Evolutionary conservation across 2,113 vertebrate genomes (phyloP).

Genomic region (Potamarius usumacintae): DNA sequence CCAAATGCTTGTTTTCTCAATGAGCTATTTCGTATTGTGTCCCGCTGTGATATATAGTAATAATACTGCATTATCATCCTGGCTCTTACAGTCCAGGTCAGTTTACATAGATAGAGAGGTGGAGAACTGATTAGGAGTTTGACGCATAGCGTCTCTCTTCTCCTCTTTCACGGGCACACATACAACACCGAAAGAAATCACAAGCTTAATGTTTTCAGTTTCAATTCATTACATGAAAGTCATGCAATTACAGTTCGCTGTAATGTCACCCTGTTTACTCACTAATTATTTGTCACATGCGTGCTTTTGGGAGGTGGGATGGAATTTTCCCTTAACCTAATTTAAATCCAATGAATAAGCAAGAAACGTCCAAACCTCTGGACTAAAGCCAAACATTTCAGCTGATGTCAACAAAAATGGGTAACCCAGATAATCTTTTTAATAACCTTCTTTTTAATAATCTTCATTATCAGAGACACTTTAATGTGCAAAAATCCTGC

Average conservation of each 20-base stretch:
- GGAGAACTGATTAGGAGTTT: not conserved
- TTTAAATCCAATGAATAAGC: not conserved
- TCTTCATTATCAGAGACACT: not conserved
- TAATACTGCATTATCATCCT: not conserved
- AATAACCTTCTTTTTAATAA: not conserved
- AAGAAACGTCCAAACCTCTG: not conserved
- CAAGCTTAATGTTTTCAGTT: not conserved
- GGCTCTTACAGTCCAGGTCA: too few relatives aligned
- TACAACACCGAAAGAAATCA: too few relatives aligned
- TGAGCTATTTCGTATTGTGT: not conserved
- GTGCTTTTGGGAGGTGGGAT: not conserved
- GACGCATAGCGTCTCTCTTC: not conserved
- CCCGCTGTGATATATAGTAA: not conserved
- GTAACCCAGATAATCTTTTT: not conserved
- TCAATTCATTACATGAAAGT: not conserved
- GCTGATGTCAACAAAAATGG: constrained; percentile 2
- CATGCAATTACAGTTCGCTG: not conserved
- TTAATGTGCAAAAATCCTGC: not conserved
- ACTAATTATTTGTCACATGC: not conserved
- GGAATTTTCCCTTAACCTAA: not conserved
- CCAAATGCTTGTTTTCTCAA: not conserved
- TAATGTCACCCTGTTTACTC: not conserved
- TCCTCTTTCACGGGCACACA: too few relatives aligned
- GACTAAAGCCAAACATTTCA: constrained; percentile 4
- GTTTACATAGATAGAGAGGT: not conserved